Base-by-base conservation (phyloP, 2,888 invertebrate genomes). In the Nezara viridula region DNA sequence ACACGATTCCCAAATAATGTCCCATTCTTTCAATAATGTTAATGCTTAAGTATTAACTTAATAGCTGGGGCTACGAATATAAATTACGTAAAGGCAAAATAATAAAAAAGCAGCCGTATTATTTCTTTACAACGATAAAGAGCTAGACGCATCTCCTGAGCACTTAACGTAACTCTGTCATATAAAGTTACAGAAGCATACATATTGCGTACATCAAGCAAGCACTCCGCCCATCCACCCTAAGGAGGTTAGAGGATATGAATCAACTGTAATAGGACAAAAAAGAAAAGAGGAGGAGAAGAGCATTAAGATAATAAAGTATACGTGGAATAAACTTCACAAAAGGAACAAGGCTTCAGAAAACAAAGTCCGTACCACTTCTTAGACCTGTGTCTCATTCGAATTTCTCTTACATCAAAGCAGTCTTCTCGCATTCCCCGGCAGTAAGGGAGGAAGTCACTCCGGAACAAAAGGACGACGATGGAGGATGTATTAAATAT, bases 371-470 rank as follows among this genome's bases (percentile, higher is more conserved):
- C 60, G 27, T 27, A 60, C 32, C 37, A 73, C 81, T 40, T 21
- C 81, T 81, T 19, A 40, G 40, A 21, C 24, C 81, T 44, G 44
- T 16, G 44, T n/a, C 40, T 44, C 81, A 81, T 81, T 24, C 81
- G 81, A 47, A 81, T 44, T 81, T 81, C 81, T 47, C 81, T 37
- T n/a, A 81, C 44, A 81, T 81, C 81, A 81, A 81, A 81, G 81
- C 21, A 40, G 12, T 16, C 12, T 44, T 44, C 44, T 40, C 44
- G 81, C 24, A 47, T 40, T 44, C 44, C n/a, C 21, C 44, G 81
- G 5, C 14, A n/a, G 44, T 5, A 44, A n/a, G 81, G 81, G 44
- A 81, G 44, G 10, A 81, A 40, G 81, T 47, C 81, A 81, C 81
- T 47, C 81, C n/a, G 24, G 44, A n/a, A 47, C 81, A 81, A 81